Base-by-base conservation (phyloP, 2,113 vertebrate species). In the Microcebus ravelobensis region DNA sequence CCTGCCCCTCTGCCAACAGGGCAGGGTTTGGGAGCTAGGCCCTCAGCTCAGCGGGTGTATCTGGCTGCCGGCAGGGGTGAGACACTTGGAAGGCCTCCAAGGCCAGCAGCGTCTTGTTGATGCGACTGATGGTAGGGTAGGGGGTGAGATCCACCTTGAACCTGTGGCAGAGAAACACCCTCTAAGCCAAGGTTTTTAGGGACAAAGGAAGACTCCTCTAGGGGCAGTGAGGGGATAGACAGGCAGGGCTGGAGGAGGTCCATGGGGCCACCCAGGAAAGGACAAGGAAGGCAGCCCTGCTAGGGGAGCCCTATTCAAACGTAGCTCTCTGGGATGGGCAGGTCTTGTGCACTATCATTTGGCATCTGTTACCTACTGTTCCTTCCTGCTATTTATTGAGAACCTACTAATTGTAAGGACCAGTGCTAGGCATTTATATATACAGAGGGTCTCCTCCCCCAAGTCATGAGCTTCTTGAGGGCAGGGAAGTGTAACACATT, bases 1-100 rank as follows among this genome's bases (percentile, higher is more conserved):
- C 6, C 85, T 45, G 36, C 5, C 94, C 52, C 63, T 6, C 61
- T 13, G n/a, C 73, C 74, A 65, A 9, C 5, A 3, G 83, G 45
- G 3, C 13, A 61, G 36, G 76, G 76, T 7, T 9, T 80, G 36
- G 70, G 42, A 70, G 39, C 98, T 98, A 99, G 45, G 98, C 96
- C 94, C 52, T 96, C 90, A 99, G 90, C 80, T 99, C 99, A 5
- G 98, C 96, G 14, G 99, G 99, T 13, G 99, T 99, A 95, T 99
- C 99, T 8, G 99, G 99, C 98, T 99, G 99, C 71, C 89, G 95
- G 36, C 98, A 98, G 15, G 99, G 99, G 96, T 99, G 99, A 97
- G 98, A 99, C 87, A 97, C 98, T 97, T 99, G 99, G 98, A 99
- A 99, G 39, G 99, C 99, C 48, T 99, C 99, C 67, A 99, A 89